Conservation (phyloP, 2,888 invertebrate genomes). For the Euphydryas editha region DNA sequence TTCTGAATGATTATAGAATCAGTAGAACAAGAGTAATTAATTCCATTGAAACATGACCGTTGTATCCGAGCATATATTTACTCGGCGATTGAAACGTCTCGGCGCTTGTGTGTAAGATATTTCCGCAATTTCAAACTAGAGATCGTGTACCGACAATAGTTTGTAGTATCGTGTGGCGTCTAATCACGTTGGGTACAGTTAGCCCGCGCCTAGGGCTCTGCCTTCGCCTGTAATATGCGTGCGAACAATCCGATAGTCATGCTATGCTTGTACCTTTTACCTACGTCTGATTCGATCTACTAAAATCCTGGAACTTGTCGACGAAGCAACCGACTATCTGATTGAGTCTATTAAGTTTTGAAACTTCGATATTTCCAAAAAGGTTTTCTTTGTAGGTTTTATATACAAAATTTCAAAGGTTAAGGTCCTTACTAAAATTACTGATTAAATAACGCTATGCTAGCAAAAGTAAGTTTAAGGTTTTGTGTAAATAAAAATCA, state of each 20-base stretch:
- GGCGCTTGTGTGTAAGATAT: constrained; percentile 78
- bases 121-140: constrained; percentile 81
- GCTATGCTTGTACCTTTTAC: constrained; percentile 45
- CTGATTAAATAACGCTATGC: too few species aligned
- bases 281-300: constrained; percentile 33
- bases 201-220: constrained; percentile 69
- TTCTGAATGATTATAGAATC: constrained; percentile 38
- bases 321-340: constrained; percentile 8
- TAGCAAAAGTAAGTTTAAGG: too few species aligned
- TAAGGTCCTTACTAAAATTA: too few species aligned
- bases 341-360: neutral
- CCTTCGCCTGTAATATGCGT: constrained; percentile 75
- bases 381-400: neutral
- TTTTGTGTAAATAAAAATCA: too few species aligned
- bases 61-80: constrained; percentile 65
- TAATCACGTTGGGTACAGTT: constrained; percentile 81
- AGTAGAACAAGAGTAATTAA: constrained; percentile 43
- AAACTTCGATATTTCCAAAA: too few species aligned
- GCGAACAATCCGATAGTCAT: constrained; percentile 78
- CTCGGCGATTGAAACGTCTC: constrained; percentile 80
- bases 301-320: constrained; percentile 18
- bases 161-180: constrained; percentile 82
- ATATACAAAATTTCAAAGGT: too few species aligned
- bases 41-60: constrained; percentile 43
- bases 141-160: constrained; percentile 82